These are phyloP conservation scores for Chiloscyllium plagiosum DNA, from an alignment of 2,113 vertebrate genomes.

Conservation along the genomic window DNA sequence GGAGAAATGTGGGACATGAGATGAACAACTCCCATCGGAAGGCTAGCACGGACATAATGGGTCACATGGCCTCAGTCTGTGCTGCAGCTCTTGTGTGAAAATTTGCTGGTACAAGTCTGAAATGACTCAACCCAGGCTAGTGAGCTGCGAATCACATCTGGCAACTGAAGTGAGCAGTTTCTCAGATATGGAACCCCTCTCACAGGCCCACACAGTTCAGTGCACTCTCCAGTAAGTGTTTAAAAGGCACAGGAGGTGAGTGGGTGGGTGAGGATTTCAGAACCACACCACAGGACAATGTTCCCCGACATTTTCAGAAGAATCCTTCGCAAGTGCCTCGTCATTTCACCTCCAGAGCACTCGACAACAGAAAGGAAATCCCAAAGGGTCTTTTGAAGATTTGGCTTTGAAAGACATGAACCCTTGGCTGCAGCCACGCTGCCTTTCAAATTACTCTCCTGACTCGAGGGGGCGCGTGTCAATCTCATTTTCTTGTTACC, in stretches of 20 bases:
- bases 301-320: background rate
- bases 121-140: too few species aligned
- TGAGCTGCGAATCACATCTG: background rate
- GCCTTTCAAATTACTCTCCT: background rate
- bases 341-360: background rate
- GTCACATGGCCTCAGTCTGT: background rate
- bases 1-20: too few species aligned
- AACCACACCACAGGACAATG: background rate
- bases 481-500: background rate
- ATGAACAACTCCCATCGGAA: background rate
- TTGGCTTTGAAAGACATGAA: background rate
- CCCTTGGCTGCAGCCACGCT: background rate
- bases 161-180: background rate
- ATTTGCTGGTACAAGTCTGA: background rate
- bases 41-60: background rate
- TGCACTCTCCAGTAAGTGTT: background rate
- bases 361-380: background rate
- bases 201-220: background rate
- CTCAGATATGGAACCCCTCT: too few species aligned
- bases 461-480: too few species aligned
- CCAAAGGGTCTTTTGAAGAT: conserved; percentile 12
- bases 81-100: background rate
- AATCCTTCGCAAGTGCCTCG: conserved; percentile 34
- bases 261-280: background rate
- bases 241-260: background rate